Conservation (phyloP, 2,113 vertebrate genomes). For the Arvicanthis niloticus region DNA sequence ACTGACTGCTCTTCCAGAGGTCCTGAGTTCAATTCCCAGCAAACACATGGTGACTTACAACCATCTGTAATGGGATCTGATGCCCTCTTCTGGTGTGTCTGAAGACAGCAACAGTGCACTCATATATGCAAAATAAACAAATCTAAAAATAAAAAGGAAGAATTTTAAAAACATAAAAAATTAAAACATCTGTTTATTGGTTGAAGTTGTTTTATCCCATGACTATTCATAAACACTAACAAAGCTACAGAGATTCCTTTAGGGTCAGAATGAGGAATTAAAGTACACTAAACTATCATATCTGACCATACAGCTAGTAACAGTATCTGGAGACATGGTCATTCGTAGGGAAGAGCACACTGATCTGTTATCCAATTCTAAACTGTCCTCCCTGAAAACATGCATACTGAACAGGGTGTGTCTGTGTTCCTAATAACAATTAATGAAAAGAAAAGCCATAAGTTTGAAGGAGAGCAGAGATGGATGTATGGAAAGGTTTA, state of each 20-base stretch:
- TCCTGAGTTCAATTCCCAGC: no score
- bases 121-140: no score
- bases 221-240: background rate
- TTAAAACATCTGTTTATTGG: background rate
- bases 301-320: background rate
- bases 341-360: background rate
- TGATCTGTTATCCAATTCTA: background rate
- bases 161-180: no score
- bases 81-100: no score
- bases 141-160: no score
- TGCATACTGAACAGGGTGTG: background rate
- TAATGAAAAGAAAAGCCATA: background rate
- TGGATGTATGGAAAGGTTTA: background rate
- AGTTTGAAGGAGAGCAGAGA: background rate
- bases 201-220: background rate
- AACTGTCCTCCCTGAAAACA: background rate
- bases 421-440: background rate
- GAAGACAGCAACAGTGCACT: no score
- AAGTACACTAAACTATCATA: background rate
- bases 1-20: no score
- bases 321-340: background rate
- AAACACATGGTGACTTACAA: no score
- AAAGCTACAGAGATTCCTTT: background rate
- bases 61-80: no score
- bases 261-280: background rate